These are phyloP conservation scores for Rhingia campestris DNA, from an alignment of 2,888 invertebrate species.

Conservation along the genomic window DNA sequence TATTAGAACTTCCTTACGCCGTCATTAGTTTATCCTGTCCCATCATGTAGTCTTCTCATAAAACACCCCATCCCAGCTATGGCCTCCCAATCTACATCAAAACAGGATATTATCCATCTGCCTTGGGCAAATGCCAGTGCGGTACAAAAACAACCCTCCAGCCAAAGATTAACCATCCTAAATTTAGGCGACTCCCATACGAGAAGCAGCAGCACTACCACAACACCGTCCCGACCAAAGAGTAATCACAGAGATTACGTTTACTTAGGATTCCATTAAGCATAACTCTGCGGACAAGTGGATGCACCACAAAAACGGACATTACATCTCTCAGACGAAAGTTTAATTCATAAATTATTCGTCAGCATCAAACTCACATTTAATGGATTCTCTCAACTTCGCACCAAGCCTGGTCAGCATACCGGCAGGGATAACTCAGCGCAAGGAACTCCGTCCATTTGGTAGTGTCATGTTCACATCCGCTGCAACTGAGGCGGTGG, in stretches of 20 bases:
- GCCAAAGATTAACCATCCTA: constrained; percentile 43
- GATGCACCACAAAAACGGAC: constrained; percentile 66
- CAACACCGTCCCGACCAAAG: not conserved
- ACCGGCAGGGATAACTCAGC: not conserved
- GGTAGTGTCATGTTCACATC: constrained; percentile 68
- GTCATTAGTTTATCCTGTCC: too few relatives aligned
- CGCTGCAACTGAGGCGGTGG: constrained; percentile 40
- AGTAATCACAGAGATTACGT: constrained; percentile 55
- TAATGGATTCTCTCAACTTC: constrained; percentile 59
- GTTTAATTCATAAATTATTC: constrained; percentile 72
- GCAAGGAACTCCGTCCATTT: constrained; percentile 69
- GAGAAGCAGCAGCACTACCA: not conserved
- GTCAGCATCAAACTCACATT: constrained; percentile 67
- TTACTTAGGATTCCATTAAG: constrained; percentile 54
- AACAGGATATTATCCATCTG: constrained; percentile 7
- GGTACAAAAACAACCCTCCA: not conserved
- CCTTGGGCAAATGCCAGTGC: not conserved
- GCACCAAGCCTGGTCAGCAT: constrained; percentile 22
- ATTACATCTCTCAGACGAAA: constrained; percentile 52
- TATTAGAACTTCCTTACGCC: too few relatives aligned
- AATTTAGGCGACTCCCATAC: constrained; percentile 3
- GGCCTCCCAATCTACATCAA: constrained; percentile 11
- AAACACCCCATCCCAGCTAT: not conserved
- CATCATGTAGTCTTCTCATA: too few relatives aligned
- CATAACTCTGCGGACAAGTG: constrained; percentile 59